phyloP scores from a whole-genome alignment of 2,113 vertebrate species.

The Pluvialis apricaria region DNA sequence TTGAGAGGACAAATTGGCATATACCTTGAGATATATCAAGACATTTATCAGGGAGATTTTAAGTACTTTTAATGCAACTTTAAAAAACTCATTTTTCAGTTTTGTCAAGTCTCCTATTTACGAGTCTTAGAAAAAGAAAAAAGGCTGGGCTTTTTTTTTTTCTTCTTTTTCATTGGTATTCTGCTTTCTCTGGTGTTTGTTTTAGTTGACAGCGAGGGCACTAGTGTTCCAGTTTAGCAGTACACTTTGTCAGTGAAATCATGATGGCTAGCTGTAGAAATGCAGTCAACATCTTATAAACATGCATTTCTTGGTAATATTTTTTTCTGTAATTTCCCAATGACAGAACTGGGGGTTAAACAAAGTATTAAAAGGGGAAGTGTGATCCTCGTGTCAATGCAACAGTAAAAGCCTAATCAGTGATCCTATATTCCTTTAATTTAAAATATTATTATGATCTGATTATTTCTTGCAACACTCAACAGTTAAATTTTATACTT shows the following conservation, averaged over 20 bases:
- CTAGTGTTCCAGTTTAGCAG: not conserved
- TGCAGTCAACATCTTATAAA: not conserved
- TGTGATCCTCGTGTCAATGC: not conserved
- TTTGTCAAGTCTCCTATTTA: not conserved
- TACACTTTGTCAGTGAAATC: not conserved
- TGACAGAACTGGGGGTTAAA: not conserved
- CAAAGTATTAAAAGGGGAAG: not conserved
- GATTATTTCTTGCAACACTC: not conserved
- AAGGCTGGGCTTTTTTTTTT: not conserved
- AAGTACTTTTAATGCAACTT: not conserved
- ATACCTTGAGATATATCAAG: not conserved
- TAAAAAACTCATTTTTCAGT: not conserved
- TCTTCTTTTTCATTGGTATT: not conserved
- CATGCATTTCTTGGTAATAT: not conserved
- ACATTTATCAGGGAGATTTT: not conserved
- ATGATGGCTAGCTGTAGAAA: not conserved
- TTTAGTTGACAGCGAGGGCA: not conserved
- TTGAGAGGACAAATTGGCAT: not conserved
- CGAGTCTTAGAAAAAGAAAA: not conserved
- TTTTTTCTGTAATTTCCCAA: not conserved
- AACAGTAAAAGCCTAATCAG: not conserved
- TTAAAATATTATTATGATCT: not conserved
- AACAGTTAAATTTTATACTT: slow-evolving; percentile 17
- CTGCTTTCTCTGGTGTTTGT: not conserved
- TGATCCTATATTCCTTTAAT: not conserved